Base-by-base conservation (phyloP, 2,888 invertebrate species). In the Willowsia nigromaculata region DNA sequence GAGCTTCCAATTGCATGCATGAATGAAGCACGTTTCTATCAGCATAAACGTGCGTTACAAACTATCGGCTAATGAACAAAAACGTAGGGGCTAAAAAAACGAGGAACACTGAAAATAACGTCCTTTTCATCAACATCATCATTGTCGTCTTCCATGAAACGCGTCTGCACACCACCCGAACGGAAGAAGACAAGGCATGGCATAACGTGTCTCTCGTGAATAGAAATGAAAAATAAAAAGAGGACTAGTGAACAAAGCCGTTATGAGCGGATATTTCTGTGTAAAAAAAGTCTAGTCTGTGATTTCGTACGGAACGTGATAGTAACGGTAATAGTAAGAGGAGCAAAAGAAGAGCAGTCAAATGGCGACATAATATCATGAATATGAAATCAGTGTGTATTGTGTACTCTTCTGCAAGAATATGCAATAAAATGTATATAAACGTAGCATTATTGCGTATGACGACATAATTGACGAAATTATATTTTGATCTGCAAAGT, bases 341-440 rank as follows among this genome's bases (percentile, higher is more conserved):
- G 68, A 68, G 40, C 13, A 62, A 25, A 62, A 62, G 15, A 59
- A 68, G 15, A 47, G 47, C 74, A 74, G 74, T 74, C 74, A 74
- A 74, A 74, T 62, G 53, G 40, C 33, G 25, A 71, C 30, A 83
- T 30, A 18, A 74, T 85, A 74, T 74, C 74, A 85, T 85, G 84
- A 85, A 85, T 85, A 85, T 85, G 56, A 78, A 85, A 85, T 85
- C 78, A 65, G 78, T 59, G 62, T 30, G 33, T 40, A 83, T 40
- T 83, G 68, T 78, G 37, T 65, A 27, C 13, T 22, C 7, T 25
- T 74, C 9, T 40, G 43, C 59, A 2, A 2, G 30, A 56, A 62
- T 74, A 33, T 74, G 84, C 33, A 85, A 71, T 71, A 74, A 71
- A 71, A 47, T 74, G 68, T 37, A 68, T 18, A 74, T 74, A 74